Conservation (phyloP, 2,888 invertebrate species). For the Drosophila anomalipes region DNA sequence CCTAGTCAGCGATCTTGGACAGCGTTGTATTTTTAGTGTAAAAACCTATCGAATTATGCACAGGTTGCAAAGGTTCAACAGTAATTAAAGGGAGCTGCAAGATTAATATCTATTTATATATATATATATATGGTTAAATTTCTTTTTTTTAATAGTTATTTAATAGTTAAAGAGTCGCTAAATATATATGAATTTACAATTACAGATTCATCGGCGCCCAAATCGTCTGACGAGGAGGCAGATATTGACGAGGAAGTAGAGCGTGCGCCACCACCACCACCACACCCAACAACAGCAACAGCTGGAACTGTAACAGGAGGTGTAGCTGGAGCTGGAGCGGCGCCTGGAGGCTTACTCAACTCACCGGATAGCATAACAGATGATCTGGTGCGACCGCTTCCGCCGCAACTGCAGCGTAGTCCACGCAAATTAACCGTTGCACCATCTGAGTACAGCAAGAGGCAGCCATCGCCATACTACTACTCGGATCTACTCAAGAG, state of each 20-base stretch:
- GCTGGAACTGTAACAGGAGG: not conserved
- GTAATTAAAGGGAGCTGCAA: not conserved
- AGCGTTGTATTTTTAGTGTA: not conserved
- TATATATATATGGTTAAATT: not conserved
- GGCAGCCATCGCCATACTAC: constrained; percentile 93
- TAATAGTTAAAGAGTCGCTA: not conserved
- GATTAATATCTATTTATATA: not conserved
- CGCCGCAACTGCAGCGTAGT: constrained; percentile 83
- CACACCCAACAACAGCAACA: constrained; percentile 10
- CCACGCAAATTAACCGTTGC: constrained; percentile 83
- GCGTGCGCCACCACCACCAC: constrained; percentile 14
- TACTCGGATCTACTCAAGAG: constrained; percentile 91
- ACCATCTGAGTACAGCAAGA: constrained; percentile 84
- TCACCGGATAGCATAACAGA: constrained; percentile 90
- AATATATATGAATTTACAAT: not conserved
- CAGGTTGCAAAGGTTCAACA: not conserved
- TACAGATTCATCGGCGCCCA: constrained; percentile 86
- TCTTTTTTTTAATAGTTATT: not conserved
- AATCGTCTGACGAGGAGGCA: constrained; percentile 87
- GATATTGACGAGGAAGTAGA: constrained; percentile 72
- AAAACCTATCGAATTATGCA: not conserved
- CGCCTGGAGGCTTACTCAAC: constrained; percentile 87
- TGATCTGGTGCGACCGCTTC: constrained; percentile 85
- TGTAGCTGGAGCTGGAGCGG: not conserved
- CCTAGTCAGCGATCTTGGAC: not conserved